Conservation (phyloP, 2,113 vertebrate genomes). For the human (Homo sapiens) region DNA sequence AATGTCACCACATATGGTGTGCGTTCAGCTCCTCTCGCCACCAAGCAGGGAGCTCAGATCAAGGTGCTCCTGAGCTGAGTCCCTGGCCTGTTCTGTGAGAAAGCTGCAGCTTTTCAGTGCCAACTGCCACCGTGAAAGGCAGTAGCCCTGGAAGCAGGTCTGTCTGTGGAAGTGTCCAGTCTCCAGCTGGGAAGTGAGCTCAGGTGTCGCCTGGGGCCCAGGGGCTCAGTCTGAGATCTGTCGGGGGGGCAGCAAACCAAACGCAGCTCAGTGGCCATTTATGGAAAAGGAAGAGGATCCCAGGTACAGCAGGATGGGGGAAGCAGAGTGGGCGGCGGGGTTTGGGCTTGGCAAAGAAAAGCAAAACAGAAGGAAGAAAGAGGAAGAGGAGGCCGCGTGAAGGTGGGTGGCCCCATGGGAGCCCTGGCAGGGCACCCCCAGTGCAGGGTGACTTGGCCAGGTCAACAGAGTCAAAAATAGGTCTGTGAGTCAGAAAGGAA, state of each 20-base stretch:
- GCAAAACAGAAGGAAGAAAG: background rate
- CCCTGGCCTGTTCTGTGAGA: background rate
- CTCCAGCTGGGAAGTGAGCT: background rate
- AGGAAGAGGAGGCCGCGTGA: rapidly evolving
- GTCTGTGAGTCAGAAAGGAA: background rate
- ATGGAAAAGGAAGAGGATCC: background rate
- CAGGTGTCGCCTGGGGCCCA: background rate
- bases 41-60: background rate
- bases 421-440: background rate
- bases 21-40: rapidly evolving
- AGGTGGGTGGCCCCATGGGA: rapidly evolving
- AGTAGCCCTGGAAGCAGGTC: background rate
- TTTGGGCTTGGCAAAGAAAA: background rate
- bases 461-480: background rate
- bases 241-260: background rate
- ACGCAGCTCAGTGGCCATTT: background rate
- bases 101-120: background rate
- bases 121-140: background rate
- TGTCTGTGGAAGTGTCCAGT: background rate
- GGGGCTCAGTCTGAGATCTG: background rate
- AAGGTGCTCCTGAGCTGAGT: no score
- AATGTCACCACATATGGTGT: rapidly evolving
- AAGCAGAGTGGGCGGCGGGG: background rate
- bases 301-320: background rate
- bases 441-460: no score